Evolutionary conservation across 2,888 invertebrate genomes (phyloP), one percentile per base, ranked within the genome.

Genomic region (Catocala nupta): DNA sequence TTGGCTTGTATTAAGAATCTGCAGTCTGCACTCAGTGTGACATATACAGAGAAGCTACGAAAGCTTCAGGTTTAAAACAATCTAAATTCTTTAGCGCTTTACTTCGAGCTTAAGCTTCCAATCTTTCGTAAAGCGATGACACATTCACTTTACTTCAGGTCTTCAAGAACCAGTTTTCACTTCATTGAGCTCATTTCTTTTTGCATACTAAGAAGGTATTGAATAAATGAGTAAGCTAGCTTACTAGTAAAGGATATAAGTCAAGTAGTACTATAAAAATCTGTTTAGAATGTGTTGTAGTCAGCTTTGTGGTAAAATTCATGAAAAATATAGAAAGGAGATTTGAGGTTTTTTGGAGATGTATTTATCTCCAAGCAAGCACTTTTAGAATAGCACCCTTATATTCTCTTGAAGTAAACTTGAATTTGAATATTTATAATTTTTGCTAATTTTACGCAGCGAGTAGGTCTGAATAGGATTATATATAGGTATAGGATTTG

Each of bases 171-270:
- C 8, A 8, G 45, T 13, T 45, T 13, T 10, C 16, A 16, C 47
- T 47, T 47, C 47, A 47, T 16, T 16, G 47, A 47, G 47, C 47
- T 50, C 44, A 33, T 45, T 36, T 49, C 51, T 59, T 71, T 64
- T 60, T 65, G 65, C 70, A 69, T 65, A 52, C 44, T 57, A 57
- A 39, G 9, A 9, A 39, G 51, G 33, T 56, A 25, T 52, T 48
- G 55, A 63, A 52, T 58, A 58, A 56, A 39, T 25, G 51, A 7
- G 36, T 53, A 49, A 12, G 45, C 42, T 25, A 56, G 10, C 25
- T 62, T 16, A 47, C 16, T 9, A 45, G 16, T 1, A n/a, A 16
- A 39, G 36, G 6, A 7, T 39, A 39, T 36, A 36, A 36, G 36
- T 47, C 16, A 45, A 45, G 45, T n/a, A 45, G 25, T 8, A 3